A percentile compares a stretch with the other conserved stretches of the same genome.
Evolutionary conservation across 2,113 vertebrate genomes (phyloP).

Genomic region (Elephantulus edwardii): DNA sequence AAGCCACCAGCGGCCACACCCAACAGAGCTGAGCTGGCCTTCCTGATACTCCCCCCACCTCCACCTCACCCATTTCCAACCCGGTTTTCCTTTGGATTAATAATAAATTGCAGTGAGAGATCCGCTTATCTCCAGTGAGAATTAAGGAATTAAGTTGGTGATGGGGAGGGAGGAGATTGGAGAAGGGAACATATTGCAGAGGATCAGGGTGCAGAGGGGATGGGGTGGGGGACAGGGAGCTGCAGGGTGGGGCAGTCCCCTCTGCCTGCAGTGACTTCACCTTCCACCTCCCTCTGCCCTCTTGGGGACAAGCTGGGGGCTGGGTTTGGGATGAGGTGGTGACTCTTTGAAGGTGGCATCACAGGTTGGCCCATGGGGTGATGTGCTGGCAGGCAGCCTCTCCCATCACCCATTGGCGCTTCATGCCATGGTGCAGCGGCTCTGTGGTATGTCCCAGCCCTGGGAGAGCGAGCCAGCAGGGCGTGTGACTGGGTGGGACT

Average conservation of each 20-base stretch:
- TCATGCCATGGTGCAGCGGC: neutral
- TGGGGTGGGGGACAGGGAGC: rapidly evolving
- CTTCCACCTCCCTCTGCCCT: neutral
- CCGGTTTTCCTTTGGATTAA: slow-evolving; percentile 66
- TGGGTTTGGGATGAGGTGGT: neutral
- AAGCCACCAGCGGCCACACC: neutral
- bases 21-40: neutral
- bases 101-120: slow-evolving; percentile 52
- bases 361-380: neutral
- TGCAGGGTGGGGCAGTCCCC: neutral
- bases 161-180: neutral
- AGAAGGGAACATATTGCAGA: neutral
- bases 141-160: slow-evolving; percentile 66
- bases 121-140: slow-evolving; percentile 59
- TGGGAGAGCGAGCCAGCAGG: neutral
- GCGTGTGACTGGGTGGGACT: neutral
- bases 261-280: neutral
- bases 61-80: slow-evolving; percentile 18
- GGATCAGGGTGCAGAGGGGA: neutral
- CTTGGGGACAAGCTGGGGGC: neutral
- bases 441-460: neutral
- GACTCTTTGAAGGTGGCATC: neutral
- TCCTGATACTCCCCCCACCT: neutral
- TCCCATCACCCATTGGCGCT: rapidly evolving
- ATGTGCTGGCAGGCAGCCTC: neutral